A percentile compares a stretch with the other conserved stretches of the same genome.
Conservation (phyloP, 2,113 vertebrate species). For the Lucifuga dentata region DNA sequence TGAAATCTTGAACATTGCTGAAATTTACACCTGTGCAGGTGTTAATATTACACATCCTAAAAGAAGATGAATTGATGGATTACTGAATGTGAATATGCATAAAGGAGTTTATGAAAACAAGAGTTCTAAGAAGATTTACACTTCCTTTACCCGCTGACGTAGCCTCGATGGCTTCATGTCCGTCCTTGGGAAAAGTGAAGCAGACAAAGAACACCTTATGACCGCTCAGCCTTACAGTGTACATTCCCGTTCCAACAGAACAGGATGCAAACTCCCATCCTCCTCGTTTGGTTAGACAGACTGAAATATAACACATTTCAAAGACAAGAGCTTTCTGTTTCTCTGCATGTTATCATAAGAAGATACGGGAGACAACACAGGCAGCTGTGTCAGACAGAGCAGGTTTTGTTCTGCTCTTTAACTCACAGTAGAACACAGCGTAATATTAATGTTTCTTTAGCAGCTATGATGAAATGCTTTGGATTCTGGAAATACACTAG, state of each 20-base stretch:
- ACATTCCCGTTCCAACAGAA: slow-evolving; percentile 34
- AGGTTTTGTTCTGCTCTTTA: slow-evolving; percentile 44
- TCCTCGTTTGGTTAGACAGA: slow-evolving; percentile 48
- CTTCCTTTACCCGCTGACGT: not conserved
- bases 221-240: not conserved
- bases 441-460: slow-evolving; percentile 10
- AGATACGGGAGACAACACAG: slow-evolving; percentile 53
- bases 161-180: slow-evolving; percentile 32
- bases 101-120: slow-evolving; percentile 77
- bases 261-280: slow-evolving; percentile 66
- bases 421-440: not conserved
- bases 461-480: slow-evolving; percentile 1
- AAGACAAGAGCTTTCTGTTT: slow-evolving; percentile 61
- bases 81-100: not conserved
- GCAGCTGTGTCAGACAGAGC: slow-evolving; percentile 58
- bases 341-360: slow-evolving; percentile 58
- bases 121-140: slow-evolving; percentile 72
- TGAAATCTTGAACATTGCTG: too few species aligned
- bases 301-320: slow-evolving; percentile 61
- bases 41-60: too few species aligned
- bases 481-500: not conserved
- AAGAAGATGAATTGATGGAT: too few species aligned
- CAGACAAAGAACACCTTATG: slow-evolving; percentile 74
- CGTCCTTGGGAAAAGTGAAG: slow-evolving; percentile 33
- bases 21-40: too few species aligned